Evolutionary conservation across 2,797 vertebrate species (phyloP).

Genomic region (Morus bassanus): DNA sequence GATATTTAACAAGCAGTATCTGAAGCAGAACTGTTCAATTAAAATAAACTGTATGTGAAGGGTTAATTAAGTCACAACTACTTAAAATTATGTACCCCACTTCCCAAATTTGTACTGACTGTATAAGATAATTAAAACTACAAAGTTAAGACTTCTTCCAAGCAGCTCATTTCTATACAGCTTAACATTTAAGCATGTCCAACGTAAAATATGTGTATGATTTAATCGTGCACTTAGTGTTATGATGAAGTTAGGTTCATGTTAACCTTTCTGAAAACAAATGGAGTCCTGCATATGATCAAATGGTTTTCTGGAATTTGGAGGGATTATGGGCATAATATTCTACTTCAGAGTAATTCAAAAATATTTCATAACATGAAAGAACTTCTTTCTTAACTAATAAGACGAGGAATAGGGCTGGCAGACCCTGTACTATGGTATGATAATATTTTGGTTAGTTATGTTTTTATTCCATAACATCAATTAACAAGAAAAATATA

Average conservation of each 20-base stretch:
- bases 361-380: not conserved
- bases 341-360: not conserved
- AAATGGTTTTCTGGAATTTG: not conserved
- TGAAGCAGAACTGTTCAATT: not conserved
- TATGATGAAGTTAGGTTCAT: not conserved
- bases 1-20: not conserved
- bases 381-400: not conserved
- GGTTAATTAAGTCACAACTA: not conserved
- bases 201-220: not conserved
- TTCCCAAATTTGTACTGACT: not conserved
- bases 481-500: not conserved
- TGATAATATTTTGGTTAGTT: not conserved
- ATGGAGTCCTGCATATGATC: not conserved
- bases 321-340: not conserved
- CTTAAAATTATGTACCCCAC: not conserved
- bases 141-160: not conserved
- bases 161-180: not conserved
- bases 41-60: not conserved
- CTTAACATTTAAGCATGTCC: not conserved
- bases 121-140: not conserved
- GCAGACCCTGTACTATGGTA: not conserved
- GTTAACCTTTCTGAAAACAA: conserved; percentile 9
- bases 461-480: not conserved
- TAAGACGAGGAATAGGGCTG: not conserved
- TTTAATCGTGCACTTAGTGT: not conserved